Evolutionary conservation across 2,888 invertebrate genomes (phyloP).

Genomic region (Brachyopa scutellaris): DNA sequence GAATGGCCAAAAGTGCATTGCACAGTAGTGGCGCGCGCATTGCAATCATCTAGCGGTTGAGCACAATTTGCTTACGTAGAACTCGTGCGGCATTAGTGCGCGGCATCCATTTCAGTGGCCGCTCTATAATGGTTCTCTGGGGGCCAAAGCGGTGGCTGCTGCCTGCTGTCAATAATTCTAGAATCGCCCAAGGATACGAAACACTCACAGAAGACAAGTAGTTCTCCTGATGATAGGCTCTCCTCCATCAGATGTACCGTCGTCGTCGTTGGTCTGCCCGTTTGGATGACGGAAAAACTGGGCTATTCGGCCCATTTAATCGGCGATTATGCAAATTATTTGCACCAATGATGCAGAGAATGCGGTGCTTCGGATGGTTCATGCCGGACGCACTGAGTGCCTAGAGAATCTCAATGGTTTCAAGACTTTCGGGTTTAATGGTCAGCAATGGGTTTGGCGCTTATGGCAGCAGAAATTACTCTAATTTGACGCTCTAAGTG

Average conservation of each 20-base stretch:
- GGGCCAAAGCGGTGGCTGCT: constrained; percentile 22
- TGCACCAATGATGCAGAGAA: constrained; percentile 66
- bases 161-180: constrained; percentile 60
- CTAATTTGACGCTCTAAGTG: constrained; percentile 71
- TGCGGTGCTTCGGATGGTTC: constrained; percentile 10
- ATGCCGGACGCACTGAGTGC: constrained; percentile 58
- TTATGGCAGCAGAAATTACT: constrained; percentile 57
- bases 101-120: constrained; percentile 30
- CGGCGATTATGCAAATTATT: constrained; percentile 71
- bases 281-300: constrained; percentile 45
- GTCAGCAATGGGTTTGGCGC: constrained; percentile 66
- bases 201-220: constrained; percentile 65
- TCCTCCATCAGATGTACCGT: constrained; percentile 21
- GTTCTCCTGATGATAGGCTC: constrained; percentile 59
- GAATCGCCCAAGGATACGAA: constrained; percentile 30
- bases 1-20: not conserved
- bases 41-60: constrained; percentile 46
- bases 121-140: constrained; percentile 48
- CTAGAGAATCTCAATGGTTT: constrained; percentile 16
- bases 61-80: constrained; percentile 53
- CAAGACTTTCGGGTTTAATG: constrained; percentile 61
- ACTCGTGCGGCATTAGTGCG: constrained; percentile 53
- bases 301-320: constrained; percentile 69
- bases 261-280: not conserved
- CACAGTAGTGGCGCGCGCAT: constrained; percentile 35